Evolutionary conservation across 2,797 vertebrate species (phyloP), one percentile per base, ranked within the genome.

Genomic region (Dendrocincla fuliginosa): DNA sequence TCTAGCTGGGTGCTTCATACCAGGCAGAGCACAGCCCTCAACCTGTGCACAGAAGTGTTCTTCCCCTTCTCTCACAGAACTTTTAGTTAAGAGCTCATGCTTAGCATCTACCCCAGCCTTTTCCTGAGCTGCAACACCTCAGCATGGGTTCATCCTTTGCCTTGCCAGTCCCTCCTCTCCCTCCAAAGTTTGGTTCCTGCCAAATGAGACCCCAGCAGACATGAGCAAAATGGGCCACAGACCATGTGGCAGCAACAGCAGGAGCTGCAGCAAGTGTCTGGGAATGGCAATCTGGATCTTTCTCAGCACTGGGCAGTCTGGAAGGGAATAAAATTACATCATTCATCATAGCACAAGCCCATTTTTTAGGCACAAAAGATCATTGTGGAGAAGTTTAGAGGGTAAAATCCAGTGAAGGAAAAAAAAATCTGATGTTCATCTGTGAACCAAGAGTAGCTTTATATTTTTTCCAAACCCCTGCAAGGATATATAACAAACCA

Each of bases 61-160:
- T 41, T 5, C 37, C 13, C 7, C 2, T 23, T 37, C 44, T 64
- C 8, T 37, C 15, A 1, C 35, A 70, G 41, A 49, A 13, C 32
- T 63, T 49, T 65, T 25, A 16, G 24, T 0, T 0, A 68, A 75
- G 37, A 73, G 5, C 8, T 59, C 3, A 0, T 8, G 7, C 39
- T 71, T 68, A 28, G 46, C 2, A 1, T n/a, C 49, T 28, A 39
- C 16, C 47, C 14, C 44, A 39, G 27, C 37, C 49, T 57, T 57
- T 82, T 28, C 23, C 46, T 4, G 12, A 53, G 57, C 41, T n/a
- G 4, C 44, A 47, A 2, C 22, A 24, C 16, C 75, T 60, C 73
- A 3, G 15, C 1, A 0, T 23, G 33, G 55, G 11, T 4, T 89
- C 30, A 39, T 65, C n/a, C 16, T 79, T 52, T 8, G 20, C 35